A percentile compares a stretch with the other conserved stretches of the same genome.
Conservation (phyloP, 2,797 vertebrate genomes). For the Pseudopleuronectes americanus region DNA sequence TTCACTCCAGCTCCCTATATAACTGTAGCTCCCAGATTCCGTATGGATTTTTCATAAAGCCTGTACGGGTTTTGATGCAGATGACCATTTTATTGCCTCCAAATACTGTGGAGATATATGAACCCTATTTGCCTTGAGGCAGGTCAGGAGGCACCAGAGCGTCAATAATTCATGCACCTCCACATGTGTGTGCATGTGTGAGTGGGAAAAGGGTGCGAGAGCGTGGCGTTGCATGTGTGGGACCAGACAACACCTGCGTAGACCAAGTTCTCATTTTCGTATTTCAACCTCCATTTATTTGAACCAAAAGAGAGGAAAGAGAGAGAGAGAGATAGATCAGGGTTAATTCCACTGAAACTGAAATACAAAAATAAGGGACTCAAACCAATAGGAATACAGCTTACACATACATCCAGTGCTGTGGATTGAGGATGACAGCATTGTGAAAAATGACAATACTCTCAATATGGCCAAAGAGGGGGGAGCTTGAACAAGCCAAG, state of each 20-base stretch:
- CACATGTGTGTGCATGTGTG: conserved; percentile 5
- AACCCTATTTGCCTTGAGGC: conserved; percentile 63
- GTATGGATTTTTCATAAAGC: conserved; percentile 67
- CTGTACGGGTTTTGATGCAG: conserved; percentile 64
- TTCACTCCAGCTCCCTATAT: conserved; percentile 15
- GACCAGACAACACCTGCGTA: conserved; percentile 70
- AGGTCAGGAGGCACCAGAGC: conserved; percentile 64
- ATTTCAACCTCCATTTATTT: conserved; percentile 84
- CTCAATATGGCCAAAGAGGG: conserved; percentile 70
- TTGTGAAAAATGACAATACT: conserved; percentile 73
- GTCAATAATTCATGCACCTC: conserved; percentile 72
- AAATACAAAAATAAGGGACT: conserved; percentile 85
- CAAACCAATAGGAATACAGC: conserved; percentile 76
- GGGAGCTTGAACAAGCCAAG: conserved; percentile 69
- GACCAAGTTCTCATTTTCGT: conserved; percentile 65
- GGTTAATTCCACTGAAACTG: conserved; percentile 76
- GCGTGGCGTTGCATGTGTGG: conserved; percentile 11
- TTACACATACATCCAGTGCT: conserved; percentile 78
- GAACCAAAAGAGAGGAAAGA: conserved; percentile 54
- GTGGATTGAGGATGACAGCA: conserved; percentile 76
- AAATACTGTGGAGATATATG: conserved; percentile 61
- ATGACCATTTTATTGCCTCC: conserved; percentile 65
- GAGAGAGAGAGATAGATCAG: conserved; percentile 50
- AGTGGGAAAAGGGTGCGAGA: not conserved
- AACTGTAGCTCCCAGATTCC: conserved; percentile 33